A percentile compares a stretch with the other conserved stretches of the same genome.
Evolutionary conservation across 2,797 vertebrate species (phyloP).

Genomic region (Naso thynnoides): DNA sequence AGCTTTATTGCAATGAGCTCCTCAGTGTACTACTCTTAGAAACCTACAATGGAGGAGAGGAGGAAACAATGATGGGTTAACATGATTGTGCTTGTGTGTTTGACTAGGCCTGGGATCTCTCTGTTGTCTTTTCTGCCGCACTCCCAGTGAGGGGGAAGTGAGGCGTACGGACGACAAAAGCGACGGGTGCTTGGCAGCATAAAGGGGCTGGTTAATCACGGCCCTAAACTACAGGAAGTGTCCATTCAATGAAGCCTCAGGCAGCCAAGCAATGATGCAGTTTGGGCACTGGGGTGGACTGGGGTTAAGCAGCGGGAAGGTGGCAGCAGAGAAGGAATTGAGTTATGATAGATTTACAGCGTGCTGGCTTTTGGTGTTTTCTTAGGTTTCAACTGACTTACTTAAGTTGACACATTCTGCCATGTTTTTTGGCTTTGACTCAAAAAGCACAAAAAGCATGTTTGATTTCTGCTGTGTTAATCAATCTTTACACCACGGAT

Average conservation of each 20-base stretch:
- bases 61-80: constrained; percentile 79
- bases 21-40: constrained; percentile 65
- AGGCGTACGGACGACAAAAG: constrained; percentile 85
- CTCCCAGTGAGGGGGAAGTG: constrained; percentile 82
- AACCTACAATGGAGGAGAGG: constrained; percentile 66
- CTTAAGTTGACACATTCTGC: neutral
- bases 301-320: constrained; percentile 46
- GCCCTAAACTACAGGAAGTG: constrained; percentile 85
- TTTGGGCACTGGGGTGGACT: constrained; percentile 59
- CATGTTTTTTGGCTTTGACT: too few relatives aligned
- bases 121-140: constrained; percentile 69
- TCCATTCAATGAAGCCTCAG: constrained; percentile 77
- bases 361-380: constrained; percentile 7
- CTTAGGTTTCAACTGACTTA: constrained; percentile 1
- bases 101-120: constrained; percentile 74
- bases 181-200: constrained; percentile 77
- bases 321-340: constrained; percentile 34
- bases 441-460: neutral
- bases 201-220: constrained; percentile 86
- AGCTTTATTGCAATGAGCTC: constrained; percentile 77
- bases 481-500: constrained; percentile 8
- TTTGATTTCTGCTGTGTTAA: constrained; percentile 1
- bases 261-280: constrained; percentile 68
- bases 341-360: constrained; percentile 48
- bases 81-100: constrained; percentile 82